A percentile compares a stretch with the other conserved stretches of the same genome.
Conservation (phyloP, 2,888 invertebrate genomes). For the Pyrrhosoma nymphula region DNA sequence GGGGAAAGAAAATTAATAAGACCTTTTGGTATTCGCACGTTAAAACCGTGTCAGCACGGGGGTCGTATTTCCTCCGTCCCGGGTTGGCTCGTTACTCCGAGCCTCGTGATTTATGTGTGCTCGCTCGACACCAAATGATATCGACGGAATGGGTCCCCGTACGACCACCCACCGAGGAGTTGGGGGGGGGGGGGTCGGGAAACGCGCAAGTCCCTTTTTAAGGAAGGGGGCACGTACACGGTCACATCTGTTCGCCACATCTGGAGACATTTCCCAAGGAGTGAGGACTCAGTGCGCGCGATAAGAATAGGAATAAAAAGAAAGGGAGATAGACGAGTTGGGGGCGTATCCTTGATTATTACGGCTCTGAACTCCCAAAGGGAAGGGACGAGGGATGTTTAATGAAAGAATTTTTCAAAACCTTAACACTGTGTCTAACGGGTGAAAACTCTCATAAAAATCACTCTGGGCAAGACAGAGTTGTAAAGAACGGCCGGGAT, state of each 20-base stretch:
- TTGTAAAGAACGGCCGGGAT: neutral
- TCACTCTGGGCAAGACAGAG: neutral
- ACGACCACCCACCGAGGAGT: neutral
- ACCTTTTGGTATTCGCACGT: conserved; percentile 1
- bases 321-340: neutral
- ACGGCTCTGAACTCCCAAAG: neutral
- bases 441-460: neutral
- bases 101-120: neutral
- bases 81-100: neutral
- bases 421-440: neutral
- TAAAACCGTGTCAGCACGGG: conserved; percentile 1
- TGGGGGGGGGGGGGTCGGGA: neutral
- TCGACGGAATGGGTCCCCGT: conserved; percentile 9
- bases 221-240: neutral
- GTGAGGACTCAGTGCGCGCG: neutral
- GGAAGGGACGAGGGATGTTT: neutral
- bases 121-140: conserved; percentile 28
- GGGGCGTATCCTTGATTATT: neutral
- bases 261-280: neutral
- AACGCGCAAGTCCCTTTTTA: neutral
- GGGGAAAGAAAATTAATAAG: conserved; percentile 19
- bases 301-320: neutral
- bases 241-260: conserved; percentile 36
- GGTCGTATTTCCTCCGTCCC: conserved; percentile 2
- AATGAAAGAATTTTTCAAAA: neutral